Conservation (phyloP, 2,888 invertebrate genomes). For the Heliconius ismenius region DNA sequence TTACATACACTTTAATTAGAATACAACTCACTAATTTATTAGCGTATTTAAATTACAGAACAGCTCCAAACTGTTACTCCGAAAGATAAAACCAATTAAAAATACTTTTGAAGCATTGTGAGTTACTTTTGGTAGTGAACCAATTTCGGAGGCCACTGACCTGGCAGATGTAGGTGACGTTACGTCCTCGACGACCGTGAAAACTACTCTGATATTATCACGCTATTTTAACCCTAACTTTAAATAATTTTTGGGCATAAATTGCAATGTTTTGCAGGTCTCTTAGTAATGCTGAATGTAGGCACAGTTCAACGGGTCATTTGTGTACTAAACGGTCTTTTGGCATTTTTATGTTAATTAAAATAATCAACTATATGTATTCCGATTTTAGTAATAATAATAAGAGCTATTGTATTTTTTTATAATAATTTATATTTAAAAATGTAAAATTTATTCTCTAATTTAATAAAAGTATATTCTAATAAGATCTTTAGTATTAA, state of each 20-base stretch:
- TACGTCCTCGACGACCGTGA: conserved; percentile 44
- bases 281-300: conserved; percentile 11
- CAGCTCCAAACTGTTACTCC: neutral
- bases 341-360: neutral
- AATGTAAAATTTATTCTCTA: too few species aligned
- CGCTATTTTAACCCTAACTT: conserved; percentile 29
- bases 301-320: neutral
- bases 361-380: neutral
- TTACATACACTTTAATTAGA: neutral
- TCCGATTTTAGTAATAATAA: neutral
- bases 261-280: conserved; percentile 4
- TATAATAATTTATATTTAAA: too few species aligned
- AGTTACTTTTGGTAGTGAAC: conserved; percentile 46
- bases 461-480: too few species aligned
- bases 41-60: neutral
- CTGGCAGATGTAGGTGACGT: conserved; percentile 47
- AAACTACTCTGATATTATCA: conserved; percentile 34
- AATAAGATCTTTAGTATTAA: neutral
- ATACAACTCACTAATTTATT: neutral
- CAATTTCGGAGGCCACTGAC: conserved; percentile 44
- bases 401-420: too few species aligned
- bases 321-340: neutral
- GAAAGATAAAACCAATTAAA: conserved; percentile 19
- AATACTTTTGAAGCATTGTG: conserved; percentile 11
- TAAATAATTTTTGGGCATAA: conserved; percentile 20